These are phyloP conservation scores for Mythimna ferrago DNA, from an alignment of 2,888 invertebrate species.

Conservation along the genomic window DNA sequence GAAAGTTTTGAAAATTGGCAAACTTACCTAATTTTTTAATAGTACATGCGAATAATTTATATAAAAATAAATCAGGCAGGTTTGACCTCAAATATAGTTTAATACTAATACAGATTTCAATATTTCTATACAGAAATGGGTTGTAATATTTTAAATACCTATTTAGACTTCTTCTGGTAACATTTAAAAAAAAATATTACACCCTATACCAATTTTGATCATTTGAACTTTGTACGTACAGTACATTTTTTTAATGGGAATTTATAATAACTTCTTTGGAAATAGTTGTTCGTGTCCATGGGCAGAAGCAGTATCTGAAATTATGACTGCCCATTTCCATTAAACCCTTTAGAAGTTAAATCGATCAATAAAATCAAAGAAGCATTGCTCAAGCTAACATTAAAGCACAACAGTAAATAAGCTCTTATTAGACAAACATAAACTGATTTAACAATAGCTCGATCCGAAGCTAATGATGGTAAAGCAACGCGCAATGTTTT, in stretches of 20 bases:
- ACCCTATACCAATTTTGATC: no score
- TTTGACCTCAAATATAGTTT: not conserved
- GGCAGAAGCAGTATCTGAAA: no score
- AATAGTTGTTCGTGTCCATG: no score
- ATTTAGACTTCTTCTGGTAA: no score
- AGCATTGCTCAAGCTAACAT: conserved; percentile 40
- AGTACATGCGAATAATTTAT: no score
- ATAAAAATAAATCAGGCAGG: not conserved
- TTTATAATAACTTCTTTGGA: no score
- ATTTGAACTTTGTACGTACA: no score
- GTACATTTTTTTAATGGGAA: no score
- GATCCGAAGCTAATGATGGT: conserved; percentile 47
- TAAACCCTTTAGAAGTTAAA: not conserved
- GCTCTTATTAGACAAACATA: conserved; percentile 38
- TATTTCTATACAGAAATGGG: no score
- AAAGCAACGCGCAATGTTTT: conserved; percentile 62
- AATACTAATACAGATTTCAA: not conserved
- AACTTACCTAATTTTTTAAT: not conserved
- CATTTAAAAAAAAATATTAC: no score
- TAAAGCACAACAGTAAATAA: conserved; percentile 37
- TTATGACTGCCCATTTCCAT: no score
- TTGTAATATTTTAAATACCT: no score
- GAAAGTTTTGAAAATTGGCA: not conserved
- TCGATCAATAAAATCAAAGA: conserved; percentile 10
- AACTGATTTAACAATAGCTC: conserved; percentile 33